These are phyloP conservation scores for Crotophaga sulcirostris DNA, from an alignment of 2,113 vertebrate species.

Conservation along the genomic window DNA sequence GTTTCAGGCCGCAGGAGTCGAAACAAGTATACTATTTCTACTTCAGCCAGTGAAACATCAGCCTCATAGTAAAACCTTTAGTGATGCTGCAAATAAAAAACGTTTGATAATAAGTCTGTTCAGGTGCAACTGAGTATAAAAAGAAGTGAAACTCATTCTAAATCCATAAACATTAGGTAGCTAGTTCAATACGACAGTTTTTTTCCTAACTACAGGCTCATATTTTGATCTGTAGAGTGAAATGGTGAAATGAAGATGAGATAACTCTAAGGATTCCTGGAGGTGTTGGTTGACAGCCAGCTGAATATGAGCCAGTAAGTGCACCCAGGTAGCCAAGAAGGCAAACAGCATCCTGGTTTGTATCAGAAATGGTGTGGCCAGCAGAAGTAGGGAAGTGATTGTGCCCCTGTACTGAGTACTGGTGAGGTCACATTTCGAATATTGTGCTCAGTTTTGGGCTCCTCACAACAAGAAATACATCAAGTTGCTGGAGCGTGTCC, in stretches of 20 bases:
- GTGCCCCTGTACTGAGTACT: no score
- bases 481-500: no score
- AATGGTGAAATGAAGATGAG: not conserved
- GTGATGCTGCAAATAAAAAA: not conserved
- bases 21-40: not conserved
- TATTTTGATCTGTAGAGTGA: not conserved
- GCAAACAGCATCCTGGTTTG: no score
- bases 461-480: no score
- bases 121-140: fast-evolving
- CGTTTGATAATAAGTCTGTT: not conserved
- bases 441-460: no score
- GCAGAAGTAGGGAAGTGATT: no score
- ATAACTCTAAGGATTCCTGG: not conserved
- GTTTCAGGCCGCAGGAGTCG: not conserved
- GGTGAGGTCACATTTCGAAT: no score
- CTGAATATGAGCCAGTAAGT: no score
- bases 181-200: not conserved
- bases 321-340: no score
- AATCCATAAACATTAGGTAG: not conserved
- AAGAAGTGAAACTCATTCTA: not conserved
- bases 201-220: not conserved
- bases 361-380: no score
- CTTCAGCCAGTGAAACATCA: not conserved
- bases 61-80: not conserved
- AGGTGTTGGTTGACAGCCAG: no score